Evolutionary conservation across 2,113 vertebrate species (phyloP).

Genomic region (Phainopepla nitens): DNA sequence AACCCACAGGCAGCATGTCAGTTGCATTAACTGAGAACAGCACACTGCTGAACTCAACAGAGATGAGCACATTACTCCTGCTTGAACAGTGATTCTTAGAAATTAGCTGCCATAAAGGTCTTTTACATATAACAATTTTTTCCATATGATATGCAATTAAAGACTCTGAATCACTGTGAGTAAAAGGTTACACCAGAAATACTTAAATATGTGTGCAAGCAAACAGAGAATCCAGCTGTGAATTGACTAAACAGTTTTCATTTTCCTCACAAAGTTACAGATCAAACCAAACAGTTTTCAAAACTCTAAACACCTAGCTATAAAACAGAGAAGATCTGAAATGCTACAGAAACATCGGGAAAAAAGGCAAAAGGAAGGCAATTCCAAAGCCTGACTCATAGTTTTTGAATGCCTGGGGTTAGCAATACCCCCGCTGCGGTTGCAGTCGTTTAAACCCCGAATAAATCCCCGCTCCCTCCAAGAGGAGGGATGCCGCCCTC

Average conservation of each 20-base stretch:
- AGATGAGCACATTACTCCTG: background rate
- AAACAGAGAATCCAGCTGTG: background rate
- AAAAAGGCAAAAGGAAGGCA: no score
- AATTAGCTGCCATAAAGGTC: background rate
- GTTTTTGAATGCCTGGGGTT: background rate
- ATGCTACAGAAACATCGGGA: background rate
- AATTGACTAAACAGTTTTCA: background rate
- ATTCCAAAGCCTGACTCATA: background rate
- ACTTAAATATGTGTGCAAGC: background rate
- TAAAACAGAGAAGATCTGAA: background rate
- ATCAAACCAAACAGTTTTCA: background rate
- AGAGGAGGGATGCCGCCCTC: background rate
- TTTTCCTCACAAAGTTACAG: background rate
- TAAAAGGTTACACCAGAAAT: background rate
- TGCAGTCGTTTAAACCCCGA: background rate
- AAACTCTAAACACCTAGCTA: background rate
- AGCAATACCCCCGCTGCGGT: background rate
- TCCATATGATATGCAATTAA: background rate
- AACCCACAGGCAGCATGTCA: background rate
- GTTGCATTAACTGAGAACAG: background rate
- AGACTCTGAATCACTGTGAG: background rate
- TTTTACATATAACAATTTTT: background rate
- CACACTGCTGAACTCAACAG: background rate
- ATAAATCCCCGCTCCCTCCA: background rate
- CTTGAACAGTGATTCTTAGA: background rate